Percentiles rank a stretch among this genome's conserved stretches.
phyloP scores from a whole-genome alignment of 2,888 invertebrate species.

The Mythimna ferrago region DNA sequence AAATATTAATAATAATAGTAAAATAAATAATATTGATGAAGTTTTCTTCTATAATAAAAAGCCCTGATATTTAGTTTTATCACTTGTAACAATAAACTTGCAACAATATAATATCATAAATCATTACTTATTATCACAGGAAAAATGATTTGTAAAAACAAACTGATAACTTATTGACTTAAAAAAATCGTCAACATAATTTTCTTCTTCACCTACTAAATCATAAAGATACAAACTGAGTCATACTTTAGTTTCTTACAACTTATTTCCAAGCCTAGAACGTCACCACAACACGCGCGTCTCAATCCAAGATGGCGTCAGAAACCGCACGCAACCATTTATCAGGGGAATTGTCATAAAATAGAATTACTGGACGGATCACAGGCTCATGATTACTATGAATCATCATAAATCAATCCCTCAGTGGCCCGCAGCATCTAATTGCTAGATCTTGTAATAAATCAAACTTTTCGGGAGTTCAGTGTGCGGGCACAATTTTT shows the following conservation, averaged over 20 bases:
- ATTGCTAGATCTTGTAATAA: constrained; percentile 87
- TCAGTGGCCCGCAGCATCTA: constrained; percentile 86
- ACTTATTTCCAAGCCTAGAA: constrained; percentile 53
- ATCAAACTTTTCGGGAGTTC: constrained; percentile 85
- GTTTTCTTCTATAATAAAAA: too few species aligned
- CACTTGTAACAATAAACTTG: too few species aligned
- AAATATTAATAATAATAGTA: too few species aligned
- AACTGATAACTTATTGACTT: neutral
- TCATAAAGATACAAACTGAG: constrained; percentile 24
- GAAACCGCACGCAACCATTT: constrained; percentile 80
- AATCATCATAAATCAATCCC: constrained; percentile 89
- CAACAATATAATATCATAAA: too few species aligned
- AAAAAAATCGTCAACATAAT: neutral
- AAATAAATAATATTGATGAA: too few species aligned
- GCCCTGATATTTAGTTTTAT: neutral
- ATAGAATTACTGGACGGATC: constrained; percentile 84
- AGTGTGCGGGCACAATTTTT: constrained; percentile 84
- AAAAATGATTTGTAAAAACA: neutral
- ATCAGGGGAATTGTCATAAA: constrained; percentile 84
- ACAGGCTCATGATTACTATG: constrained; percentile 83
- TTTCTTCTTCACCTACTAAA: neutral
- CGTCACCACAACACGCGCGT: constrained; percentile 72
- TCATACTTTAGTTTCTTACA: constrained; percentile 15
- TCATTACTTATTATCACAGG: neutral
- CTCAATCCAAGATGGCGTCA: constrained; percentile 81